Conservation (phyloP, 2,113 vertebrate species). For the Stegostoma tigrinum region DNA sequence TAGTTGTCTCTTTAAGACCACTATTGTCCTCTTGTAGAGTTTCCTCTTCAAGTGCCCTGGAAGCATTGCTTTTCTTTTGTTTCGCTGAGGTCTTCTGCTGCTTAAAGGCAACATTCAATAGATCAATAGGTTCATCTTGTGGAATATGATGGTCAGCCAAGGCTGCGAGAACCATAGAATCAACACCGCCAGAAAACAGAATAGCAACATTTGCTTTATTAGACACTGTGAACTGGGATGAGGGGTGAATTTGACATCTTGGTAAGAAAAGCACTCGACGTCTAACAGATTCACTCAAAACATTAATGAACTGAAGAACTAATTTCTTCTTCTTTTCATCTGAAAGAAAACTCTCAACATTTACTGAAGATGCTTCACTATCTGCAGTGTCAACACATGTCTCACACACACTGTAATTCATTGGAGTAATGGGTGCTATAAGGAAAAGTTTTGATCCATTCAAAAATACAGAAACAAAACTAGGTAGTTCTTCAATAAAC, state of each 20-base stretch:
- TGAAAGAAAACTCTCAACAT: slow-evolving; percentile 58
- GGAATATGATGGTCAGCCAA: slow-evolving; percentile 78
- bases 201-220: slow-evolving; percentile 62
- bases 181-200: slow-evolving; percentile 88
- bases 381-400: background rate
- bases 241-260: slow-evolving; percentile 38
- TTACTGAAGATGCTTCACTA: slow-evolving; percentile 42
- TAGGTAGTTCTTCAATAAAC: slow-evolving; percentile 52
- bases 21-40: background rate
- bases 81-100: slow-evolving; percentile 45
- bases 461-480: slow-evolving; percentile 46
- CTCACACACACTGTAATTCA: slow-evolving; percentile 59
- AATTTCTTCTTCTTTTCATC: slow-evolving; percentile 46
- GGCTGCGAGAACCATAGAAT: slow-evolving; percentile 81
- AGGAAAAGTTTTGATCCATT: slow-evolving; percentile 56
- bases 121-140: slow-evolving; percentile 71
- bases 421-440: slow-evolving; percentile 58
- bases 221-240: background rate
- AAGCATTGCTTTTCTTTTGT: slow-evolving; percentile 1
- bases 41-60: slow-evolving; percentile 31
- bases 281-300: slow-evolving; percentile 68
- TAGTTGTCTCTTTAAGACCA: background rate
- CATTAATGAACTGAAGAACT: slow-evolving; percentile 58
- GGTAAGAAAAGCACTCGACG: slow-evolving; percentile 65
- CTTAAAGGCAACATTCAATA: slow-evolving; percentile 88